A percentile compares a stretch with the other conserved stretches of the same genome.
Conservation (phyloP, 2,113 vertebrate species). For the Neolamprologus fasciatus region DNA sequence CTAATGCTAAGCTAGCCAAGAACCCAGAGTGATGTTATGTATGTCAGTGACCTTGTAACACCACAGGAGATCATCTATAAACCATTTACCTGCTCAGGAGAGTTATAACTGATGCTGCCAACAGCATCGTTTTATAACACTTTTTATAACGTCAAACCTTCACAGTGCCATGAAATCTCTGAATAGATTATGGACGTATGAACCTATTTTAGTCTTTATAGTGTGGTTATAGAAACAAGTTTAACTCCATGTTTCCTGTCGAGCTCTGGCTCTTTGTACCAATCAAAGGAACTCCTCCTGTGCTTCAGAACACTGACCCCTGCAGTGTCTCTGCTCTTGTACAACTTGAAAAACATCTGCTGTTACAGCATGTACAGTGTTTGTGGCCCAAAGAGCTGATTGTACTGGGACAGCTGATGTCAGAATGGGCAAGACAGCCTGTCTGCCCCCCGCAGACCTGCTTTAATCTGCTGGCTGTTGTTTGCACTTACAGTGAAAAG, state of each 20-base stretch:
- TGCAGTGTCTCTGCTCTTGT: background rate
- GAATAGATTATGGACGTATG: background rate
- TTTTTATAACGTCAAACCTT: background rate
- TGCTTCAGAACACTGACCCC: background rate
- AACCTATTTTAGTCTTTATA: background rate
- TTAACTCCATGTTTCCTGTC: background rate
- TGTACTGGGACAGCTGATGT: background rate
- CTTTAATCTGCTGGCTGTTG: background rate
- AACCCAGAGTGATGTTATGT: background rate
- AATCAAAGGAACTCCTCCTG: background rate
- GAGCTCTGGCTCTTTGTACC: background rate
- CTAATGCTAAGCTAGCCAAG: background rate
- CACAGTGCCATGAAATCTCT: accelerated
- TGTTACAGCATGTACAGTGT: background rate
- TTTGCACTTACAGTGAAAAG: background rate
- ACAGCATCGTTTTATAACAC: background rate
- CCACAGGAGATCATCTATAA: background rate
- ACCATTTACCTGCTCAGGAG: background rate
- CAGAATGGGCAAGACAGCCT: background rate
- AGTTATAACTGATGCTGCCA: background rate
- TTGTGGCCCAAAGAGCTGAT: background rate
- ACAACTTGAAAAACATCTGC: background rate
- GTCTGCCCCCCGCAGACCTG: background rate
- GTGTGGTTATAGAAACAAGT: background rate
- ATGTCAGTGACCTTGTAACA: background rate